Evolutionary conservation across 1,140 invertebrate species (phyloP).

Genomic region (Hycleus cichorii): DNA sequence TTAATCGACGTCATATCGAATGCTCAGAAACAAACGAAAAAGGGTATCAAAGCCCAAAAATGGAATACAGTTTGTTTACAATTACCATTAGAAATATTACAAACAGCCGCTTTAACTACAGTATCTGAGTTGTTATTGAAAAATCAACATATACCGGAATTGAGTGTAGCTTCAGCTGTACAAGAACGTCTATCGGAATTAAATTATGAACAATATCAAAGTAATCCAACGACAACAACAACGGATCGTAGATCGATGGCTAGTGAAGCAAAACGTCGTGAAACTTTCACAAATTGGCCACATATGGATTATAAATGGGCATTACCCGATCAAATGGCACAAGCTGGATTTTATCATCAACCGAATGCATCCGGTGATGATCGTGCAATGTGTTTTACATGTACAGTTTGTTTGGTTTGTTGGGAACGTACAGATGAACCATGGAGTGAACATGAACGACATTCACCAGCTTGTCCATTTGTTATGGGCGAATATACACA

Average conservation of each 20-base stretch:
- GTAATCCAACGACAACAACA: slow-evolving; percentile 50
- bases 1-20: slow-evolving; percentile 65
- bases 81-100: slow-evolving; percentile 67
- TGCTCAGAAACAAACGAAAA: slow-evolving; percentile 62
- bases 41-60: slow-evolving; percentile 79
- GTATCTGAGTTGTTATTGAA: slow-evolving; percentile 75
- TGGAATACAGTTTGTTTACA: slow-evolving; percentile 85
- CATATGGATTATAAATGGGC: slow-evolving; percentile 98
- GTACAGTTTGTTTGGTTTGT: slow-evolving; percentile 85
- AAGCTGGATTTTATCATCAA: slow-evolving; percentile 92
- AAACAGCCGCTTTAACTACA: slow-evolving; percentile 67
- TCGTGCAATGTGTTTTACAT: slow-evolving; percentile 91
- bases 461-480: slow-evolving; percentile 87
- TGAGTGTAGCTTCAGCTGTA: slow-evolving; percentile 82
- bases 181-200: slow-evolving; percentile 78
- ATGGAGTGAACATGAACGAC: slow-evolving; percentile 91
- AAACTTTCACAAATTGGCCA: slow-evolving; percentile 89
- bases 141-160: slow-evolving; percentile 72
- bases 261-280: slow-evolving; percentile 78
- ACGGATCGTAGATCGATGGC: slow-evolving; percentile 73
- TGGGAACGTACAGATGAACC: slow-evolving; percentile 96
- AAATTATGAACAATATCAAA: slow-evolving; percentile 48
- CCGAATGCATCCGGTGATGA: slow-evolving; percentile 83
- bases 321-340: slow-evolving; percentile 88
- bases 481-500: slow-evolving; percentile 91